Conservation (phyloP, 2,797 vertebrate genomes). For the Pyrocephalus nanus region DNA sequence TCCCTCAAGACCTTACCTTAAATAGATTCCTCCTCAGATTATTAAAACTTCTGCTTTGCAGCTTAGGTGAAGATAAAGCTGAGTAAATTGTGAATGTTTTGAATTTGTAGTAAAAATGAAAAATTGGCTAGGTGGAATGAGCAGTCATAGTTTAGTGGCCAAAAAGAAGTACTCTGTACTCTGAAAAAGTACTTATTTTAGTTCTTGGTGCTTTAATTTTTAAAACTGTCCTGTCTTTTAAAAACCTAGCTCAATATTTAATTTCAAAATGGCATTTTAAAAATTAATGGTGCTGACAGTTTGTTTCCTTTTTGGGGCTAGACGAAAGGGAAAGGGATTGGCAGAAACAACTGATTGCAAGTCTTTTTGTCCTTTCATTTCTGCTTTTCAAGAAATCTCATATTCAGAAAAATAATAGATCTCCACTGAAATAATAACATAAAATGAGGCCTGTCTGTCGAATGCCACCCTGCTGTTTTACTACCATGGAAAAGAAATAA, state of each 20-base stretch:
- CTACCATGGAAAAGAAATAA: neutral
- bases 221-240: slow-evolving; percentile 11
- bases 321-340: neutral
- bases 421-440: neutral
- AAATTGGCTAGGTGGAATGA: neutral
- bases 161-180: neutral
- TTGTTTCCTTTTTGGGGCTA: slow-evolving; percentile 1
- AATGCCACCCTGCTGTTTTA: neutral
- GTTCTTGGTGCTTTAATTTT: slow-evolving; percentile 26
- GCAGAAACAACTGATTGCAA: neutral
- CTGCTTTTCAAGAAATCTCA: neutral
- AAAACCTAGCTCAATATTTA: slow-evolving; percentile 39
- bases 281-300: slow-evolving; percentile 48
- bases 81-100: neutral
- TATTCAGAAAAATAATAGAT: slow-evolving; percentile 14
- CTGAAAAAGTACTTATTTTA: neutral
- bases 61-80: neutral
- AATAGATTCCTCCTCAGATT: neutral
- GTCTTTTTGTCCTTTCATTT: neutral
- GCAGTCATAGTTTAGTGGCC: neutral
- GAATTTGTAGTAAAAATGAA: neutral
- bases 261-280: slow-evolving; percentile 46
- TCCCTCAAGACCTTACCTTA: neutral
- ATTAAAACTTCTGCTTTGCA: neutral
- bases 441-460: slow-evolving; percentile 7